Percentiles rank a stretch among this genome's conserved stretches.
These are phyloP conservation scores for Micoletzkya japonica DNA, from an alignment of 2,888 invertebrate genomes.

Conservation along the genomic window DNA sequence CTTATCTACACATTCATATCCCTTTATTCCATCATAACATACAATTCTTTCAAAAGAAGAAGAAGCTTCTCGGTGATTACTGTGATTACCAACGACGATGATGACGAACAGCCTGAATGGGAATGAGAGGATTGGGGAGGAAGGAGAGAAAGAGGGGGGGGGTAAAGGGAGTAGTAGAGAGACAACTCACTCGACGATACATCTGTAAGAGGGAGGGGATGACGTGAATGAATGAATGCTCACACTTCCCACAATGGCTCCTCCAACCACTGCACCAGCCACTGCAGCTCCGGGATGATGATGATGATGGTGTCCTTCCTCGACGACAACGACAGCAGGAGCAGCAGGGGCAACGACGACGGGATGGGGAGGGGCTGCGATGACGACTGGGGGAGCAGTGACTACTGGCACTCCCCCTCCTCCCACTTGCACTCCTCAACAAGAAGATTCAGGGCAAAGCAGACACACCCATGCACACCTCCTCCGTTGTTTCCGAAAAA, in stretches of 20 bases:
- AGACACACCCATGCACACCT: background rate
- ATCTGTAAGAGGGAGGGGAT: no score
- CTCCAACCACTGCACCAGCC: background rate
- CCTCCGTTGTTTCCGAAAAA: slow-evolving; percentile 32
- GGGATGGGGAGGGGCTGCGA: slow-evolving; percentile 1
- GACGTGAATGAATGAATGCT: no score
- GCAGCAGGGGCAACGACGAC: background rate
- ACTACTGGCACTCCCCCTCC: background rate
- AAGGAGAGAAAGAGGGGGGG: background rate
- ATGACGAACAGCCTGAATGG: slow-evolving; percentile 1
- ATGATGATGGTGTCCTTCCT: slow-evolving; percentile 26
- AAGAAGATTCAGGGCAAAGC: no score
- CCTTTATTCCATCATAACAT: no score
- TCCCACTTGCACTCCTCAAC: no score
- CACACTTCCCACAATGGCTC: slow-evolving; percentile 5
- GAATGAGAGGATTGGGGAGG: background rate
- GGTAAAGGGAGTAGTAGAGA: no score
- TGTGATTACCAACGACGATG: slow-evolving; percentile 12
- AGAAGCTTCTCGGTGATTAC: no score
- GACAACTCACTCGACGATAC: no score
- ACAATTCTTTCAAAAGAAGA: no score
- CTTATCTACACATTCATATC: no score
- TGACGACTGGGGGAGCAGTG: background rate
- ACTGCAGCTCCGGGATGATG: slow-evolving; percentile 6
- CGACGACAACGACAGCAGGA: slow-evolving; percentile 17